Evolutionary conservation across 2,797 vertebrate species (phyloP).

Genomic region (Tragopan temminckii): DNA sequence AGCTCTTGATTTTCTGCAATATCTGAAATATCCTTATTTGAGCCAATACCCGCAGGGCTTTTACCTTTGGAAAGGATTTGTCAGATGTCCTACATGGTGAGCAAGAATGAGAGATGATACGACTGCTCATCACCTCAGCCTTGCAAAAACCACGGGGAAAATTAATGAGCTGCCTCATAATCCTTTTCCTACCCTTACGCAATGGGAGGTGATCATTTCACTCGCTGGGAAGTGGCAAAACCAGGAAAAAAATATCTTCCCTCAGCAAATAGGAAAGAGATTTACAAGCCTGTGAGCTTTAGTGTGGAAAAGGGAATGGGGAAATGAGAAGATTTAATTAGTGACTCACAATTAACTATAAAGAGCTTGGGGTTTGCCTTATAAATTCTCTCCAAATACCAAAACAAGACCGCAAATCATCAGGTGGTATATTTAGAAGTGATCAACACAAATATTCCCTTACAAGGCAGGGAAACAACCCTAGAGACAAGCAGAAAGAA

Average conservation of each 20-base stretch:
- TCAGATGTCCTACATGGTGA: accelerated
- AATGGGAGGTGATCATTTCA: neutral
- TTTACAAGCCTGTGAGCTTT: neutral
- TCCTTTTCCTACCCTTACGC: neutral
- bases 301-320: neutral
- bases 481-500: neutral
- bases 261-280: neutral
- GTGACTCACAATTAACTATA: neutral
- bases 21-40: neutral
- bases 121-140: neutral
- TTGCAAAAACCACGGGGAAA: neutral
- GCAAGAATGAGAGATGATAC: neutral
- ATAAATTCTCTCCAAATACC: neutral
- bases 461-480: neutral
- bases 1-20: neutral
- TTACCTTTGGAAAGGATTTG: neutral
- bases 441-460: neutral
- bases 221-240: neutral
- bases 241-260: neutral
- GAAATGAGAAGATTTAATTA: neutral
- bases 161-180: neutral
- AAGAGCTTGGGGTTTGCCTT: neutral
- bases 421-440: neutral
- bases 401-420: neutral
- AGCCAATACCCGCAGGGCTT: neutral